A percentile compares a stretch with the other conserved stretches of the same genome.
These are phyloP conservation scores for Oconnorella tubifera DNA, from an alignment of 2,888 invertebrate genomes.

Conservation along the genomic window DNA sequence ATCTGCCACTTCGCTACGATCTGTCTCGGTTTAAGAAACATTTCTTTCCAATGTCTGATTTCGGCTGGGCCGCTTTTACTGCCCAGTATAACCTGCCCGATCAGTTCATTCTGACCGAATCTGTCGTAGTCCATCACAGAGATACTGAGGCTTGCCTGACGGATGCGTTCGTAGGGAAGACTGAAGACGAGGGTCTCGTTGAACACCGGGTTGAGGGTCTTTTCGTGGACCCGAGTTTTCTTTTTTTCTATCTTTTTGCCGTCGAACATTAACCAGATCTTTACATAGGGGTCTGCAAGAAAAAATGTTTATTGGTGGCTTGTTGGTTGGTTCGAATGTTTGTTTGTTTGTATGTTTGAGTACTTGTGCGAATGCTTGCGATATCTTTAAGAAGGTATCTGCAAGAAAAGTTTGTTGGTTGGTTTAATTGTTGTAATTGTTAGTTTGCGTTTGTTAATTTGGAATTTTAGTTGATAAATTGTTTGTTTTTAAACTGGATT, in stretches of 20 bases:
- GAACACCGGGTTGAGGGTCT: constrained; percentile 87
- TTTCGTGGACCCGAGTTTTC: constrained; percentile 70
- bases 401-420: too few species aligned
- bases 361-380: neutral
- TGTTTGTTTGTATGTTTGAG: neutral
- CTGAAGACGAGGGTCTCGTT: constrained; percentile 93
- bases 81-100: constrained; percentile 65
- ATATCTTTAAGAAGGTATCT: too few species aligned
- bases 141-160: constrained; percentile 11
- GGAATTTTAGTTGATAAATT: too few species aligned
- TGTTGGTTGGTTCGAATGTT: neutral
- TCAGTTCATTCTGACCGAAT: constrained; percentile 50
- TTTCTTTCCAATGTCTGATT: constrained; percentile 96
- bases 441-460: too few species aligned
- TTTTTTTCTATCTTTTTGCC: constrained; percentile 93
- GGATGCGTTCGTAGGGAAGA: constrained; percentile 92
- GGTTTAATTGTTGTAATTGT: too few species aligned
- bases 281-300: constrained; percentile 86
- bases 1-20: constrained; percentile 96
- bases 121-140: constrained; percentile 21
- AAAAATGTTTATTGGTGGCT: too few species aligned
- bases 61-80: constrained; percentile 83
- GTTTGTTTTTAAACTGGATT: too few species aligned
- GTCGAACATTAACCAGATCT: constrained; percentile 92
- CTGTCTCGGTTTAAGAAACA: constrained; percentile 94